These are phyloP conservation scores for Motacilla alba DNA, from an alignment of 2,113 vertebrate species.

Conservation along the genomic window DNA sequence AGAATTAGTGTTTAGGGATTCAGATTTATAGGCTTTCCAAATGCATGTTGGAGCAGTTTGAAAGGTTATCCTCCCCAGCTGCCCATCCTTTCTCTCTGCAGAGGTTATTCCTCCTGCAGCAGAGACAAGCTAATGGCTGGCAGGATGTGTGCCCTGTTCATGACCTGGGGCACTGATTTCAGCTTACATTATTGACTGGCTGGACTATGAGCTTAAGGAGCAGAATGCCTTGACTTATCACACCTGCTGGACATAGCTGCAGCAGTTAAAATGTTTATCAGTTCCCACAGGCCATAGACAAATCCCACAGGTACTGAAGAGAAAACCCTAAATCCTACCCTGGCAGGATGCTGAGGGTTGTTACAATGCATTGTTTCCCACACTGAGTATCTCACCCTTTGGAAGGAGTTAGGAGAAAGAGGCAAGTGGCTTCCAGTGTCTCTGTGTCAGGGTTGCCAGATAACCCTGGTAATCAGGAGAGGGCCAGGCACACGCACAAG, in stretches of 20 bases:
- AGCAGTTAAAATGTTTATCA: background rate
- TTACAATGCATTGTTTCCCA: background rate
- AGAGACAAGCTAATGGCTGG: background rate
- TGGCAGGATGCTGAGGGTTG: background rate
- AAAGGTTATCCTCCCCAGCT: background rate
- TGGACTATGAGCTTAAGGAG: background rate
- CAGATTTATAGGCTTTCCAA: conserved; percentile 1
- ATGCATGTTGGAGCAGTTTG: background rate
- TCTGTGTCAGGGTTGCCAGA: background rate
- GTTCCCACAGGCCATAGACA: background rate
- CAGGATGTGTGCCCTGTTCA: background rate
- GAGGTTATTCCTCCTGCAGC: background rate
- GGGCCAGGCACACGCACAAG: background rate
- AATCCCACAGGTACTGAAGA: background rate
- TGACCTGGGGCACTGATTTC: background rate
- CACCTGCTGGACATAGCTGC: background rate
- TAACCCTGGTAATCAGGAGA: background rate
- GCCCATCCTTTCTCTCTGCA: background rate
- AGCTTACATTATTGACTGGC: background rate
- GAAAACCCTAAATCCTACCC: background rate
- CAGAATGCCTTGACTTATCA: background rate
- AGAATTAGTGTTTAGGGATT: background rate
- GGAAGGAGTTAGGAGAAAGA: background rate
- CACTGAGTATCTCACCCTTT: accelerated
- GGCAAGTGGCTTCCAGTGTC: background rate